These are phyloP conservation scores for Popillia japonica DNA, from an alignment of 1,140 invertebrate species.

Conservation along the genomic window DNA sequence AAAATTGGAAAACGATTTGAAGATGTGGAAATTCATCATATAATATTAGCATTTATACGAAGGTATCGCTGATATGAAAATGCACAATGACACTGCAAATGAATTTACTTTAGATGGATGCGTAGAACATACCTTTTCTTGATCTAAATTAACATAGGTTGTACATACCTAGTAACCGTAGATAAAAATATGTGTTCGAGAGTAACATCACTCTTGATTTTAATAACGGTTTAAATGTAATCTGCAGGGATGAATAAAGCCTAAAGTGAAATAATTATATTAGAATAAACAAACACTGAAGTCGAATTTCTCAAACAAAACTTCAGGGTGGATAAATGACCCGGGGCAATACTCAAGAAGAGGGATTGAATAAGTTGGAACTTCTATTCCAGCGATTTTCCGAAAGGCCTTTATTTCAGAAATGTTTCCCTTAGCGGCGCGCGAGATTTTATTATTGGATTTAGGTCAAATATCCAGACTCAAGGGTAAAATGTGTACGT, in stretches of 20 bases:
- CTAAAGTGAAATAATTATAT: background rate
- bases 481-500: background rate
- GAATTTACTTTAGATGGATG: too few relatives aligned
- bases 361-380: slow-evolving; percentile 1
- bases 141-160: too few relatives aligned
- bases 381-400: slow-evolving; percentile 7
- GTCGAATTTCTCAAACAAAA: slow-evolving; percentile 6
- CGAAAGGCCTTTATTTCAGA: background rate
- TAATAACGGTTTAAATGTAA: slow-evolving; percentile 6
- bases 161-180: too few relatives aligned
- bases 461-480: background rate
- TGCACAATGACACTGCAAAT: too few relatives aligned
- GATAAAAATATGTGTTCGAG: too few relatives aligned
- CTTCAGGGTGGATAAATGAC: background rate
- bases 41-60: too few relatives aligned
- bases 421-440: background rate
- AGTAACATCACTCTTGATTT: background rate
- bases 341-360: background rate
- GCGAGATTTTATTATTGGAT: background rate
- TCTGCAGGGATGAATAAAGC: background rate
- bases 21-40: too few relatives aligned
- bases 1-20: too few relatives aligned
- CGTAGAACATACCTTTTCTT: too few relatives aligned
- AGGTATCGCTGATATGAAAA: too few relatives aligned
- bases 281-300: background rate